These are phyloP conservation scores for Anorthoa munda DNA, from an alignment of 2,888 invertebrate species.

Conservation along the genomic window DNA sequence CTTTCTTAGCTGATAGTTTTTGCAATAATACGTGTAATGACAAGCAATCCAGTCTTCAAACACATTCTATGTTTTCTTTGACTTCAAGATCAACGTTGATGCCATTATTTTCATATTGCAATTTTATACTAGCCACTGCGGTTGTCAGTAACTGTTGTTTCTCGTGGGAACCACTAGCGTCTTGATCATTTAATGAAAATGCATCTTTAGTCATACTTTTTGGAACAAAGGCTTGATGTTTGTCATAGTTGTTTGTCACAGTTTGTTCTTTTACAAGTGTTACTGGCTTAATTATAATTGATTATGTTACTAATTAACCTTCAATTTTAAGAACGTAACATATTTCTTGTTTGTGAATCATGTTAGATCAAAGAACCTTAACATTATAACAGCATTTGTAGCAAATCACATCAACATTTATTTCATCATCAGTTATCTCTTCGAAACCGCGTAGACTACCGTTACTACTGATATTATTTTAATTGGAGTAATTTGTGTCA, in stretches of 20 bases:
- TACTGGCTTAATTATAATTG: neutral
- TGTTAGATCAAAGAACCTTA: slow-evolving; percentile 20
- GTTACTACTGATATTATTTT: slow-evolving; percentile 55
- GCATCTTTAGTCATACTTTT: slow-evolving; percentile 16
- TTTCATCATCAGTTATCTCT: slow-evolving; percentile 36
- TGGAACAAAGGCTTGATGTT: neutral
- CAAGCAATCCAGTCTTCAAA: slow-evolving; percentile 7
- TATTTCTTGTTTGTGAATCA: slow-evolving; percentile 22
- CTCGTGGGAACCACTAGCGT: slow-evolving; percentile 17
- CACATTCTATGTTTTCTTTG: slow-evolving; percentile 37
- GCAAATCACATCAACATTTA: slow-evolving; percentile 28
- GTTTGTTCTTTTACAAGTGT: neutral
- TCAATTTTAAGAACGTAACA: slow-evolving; percentile 1
- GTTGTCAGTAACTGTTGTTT: slow-evolving; percentile 34
- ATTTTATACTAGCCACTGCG: slow-evolving; percentile 21
- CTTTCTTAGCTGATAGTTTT: slow-evolving; percentile 37
- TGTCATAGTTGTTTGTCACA: slow-evolving; percentile 8
- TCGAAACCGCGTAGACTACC: slow-evolving; percentile 20
- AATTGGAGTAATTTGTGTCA: slow-evolving; percentile 51
- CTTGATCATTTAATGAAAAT: slow-evolving; percentile 1
- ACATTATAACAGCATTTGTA: slow-evolving; percentile 28
- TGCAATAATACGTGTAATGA: slow-evolving; percentile 36
- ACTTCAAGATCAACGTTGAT: slow-evolving; percentile 1
- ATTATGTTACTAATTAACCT: slow-evolving; percentile 20
- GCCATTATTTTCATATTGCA: slow-evolving; percentile 46